A percentile compares a stretch with the other conserved stretches of the same genome.
Evolutionary conservation across 2,888 invertebrate genomes (phyloP).

Genomic region (Drosophila neotestacea): DNA sequence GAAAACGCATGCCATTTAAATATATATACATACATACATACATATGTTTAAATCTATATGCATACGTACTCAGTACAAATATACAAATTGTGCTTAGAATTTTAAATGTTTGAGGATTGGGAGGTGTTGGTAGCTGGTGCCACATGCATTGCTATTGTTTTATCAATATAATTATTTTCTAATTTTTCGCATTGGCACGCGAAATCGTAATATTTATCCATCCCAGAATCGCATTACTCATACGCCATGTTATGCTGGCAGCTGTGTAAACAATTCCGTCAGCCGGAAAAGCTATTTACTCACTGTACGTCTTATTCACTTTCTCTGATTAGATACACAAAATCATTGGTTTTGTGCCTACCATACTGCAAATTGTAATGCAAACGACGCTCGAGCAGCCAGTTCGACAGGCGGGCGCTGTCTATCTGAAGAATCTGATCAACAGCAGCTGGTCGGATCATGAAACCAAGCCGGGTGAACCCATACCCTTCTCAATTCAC

Average conservation of each 20-base stretch:
- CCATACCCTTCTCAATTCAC: slow-evolving; percentile 94
- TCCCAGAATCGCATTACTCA: slow-evolving; percentile 40
- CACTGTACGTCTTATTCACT: slow-evolving; percentile 30
- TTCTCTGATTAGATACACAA: slow-evolving; percentile 90
- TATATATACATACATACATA: slow-evolving; percentile 3
- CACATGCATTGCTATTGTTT: slow-evolving; percentile 50
- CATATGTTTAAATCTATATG: slow-evolving; percentile 11
- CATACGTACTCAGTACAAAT: neutral
- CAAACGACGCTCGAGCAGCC: slow-evolving; percentile 95
- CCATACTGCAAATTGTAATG: slow-evolving; percentile 97
- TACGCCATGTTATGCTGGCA: slow-evolving; percentile 38
- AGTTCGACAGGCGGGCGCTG: slow-evolving; percentile 97
- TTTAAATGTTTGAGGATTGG: slow-evolving; percentile 47
- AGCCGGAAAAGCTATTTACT: slow-evolving; percentile 31
- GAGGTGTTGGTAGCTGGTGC: slow-evolving; percentile 26
- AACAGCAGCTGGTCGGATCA: slow-evolving; percentile 95
- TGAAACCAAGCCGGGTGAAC: slow-evolving; percentile 90
- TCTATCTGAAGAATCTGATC: slow-evolving; percentile 98
- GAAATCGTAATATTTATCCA: slow-evolving; percentile 8
- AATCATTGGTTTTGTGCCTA: slow-evolving; percentile 98
- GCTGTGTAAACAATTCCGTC: slow-evolving; percentile 70
- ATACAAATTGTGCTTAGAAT: slow-evolving; percentile 61
- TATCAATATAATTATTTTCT: slow-evolving; percentile 46
- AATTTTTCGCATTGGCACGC: slow-evolving; percentile 33
- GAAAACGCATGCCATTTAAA: slow-evolving; percentile 47